A percentile compares a stretch with the other conserved stretches of the same genome.
These are phyloP conservation scores for Notocelia uddmanniana DNA, from an alignment of 2,888 invertebrate species.

Conservation along the genomic window DNA sequence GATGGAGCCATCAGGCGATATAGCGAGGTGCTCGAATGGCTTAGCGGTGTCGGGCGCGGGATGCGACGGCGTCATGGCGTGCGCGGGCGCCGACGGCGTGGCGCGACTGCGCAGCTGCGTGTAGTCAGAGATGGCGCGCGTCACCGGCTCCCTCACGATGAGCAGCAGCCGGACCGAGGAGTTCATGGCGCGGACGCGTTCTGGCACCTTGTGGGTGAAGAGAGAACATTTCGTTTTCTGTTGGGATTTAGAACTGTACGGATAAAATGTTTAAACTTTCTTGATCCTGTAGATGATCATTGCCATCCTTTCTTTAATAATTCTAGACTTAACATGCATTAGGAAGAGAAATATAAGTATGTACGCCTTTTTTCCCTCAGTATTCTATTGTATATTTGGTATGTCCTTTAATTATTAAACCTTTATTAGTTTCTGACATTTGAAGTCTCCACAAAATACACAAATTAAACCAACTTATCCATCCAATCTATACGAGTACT, in stretches of 20 bases:
- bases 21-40: conserved; percentile 93
- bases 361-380: too few species aligned
- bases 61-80: conserved; percentile 67
- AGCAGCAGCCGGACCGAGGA: conserved; percentile 95
- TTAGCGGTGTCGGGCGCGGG: conserved; percentile 79
- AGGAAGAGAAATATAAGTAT: too few species aligned
- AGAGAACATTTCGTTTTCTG: not conserved
- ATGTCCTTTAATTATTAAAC: too few species aligned
- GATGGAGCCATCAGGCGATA: conserved; percentile 92
- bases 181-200: conserved; percentile 97
- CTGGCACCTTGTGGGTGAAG: conserved; percentile 89
- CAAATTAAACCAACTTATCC: too few species aligned
- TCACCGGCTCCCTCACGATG: conserved; percentile 98
- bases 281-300: too few species aligned
- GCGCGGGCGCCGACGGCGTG: conserved; percentile 89
- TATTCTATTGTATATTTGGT: too few species aligned
- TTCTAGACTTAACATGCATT: too few species aligned
- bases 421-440: too few species aligned
- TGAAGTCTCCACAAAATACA: too few species aligned
- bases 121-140: conserved; percentile 98
- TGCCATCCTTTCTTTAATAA: too few species aligned
- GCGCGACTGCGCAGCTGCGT: conserved; percentile 95
- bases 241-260: not conserved
- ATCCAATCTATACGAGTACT: too few species aligned
- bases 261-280: not conserved